A percentile compares a stretch with the other conserved stretches of the same genome.
These are phyloP conservation scores for Penaeus indicus DNA, from an alignment of 1,140 invertebrate species.

Conservation along the genomic window DNA sequence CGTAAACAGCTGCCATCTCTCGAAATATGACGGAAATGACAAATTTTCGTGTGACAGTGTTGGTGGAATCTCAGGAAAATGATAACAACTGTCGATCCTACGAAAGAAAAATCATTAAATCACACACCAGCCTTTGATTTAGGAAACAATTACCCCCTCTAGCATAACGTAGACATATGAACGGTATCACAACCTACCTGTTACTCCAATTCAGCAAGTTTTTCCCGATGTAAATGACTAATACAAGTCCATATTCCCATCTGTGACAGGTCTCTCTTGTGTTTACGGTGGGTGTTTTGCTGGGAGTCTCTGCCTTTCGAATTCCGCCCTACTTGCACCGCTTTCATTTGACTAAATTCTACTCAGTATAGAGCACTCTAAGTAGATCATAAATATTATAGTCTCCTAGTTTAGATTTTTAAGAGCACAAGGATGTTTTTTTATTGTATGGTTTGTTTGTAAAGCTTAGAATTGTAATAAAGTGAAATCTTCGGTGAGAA, in stretches of 20 bases:
- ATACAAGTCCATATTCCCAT: constrained; percentile 26
- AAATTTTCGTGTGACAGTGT: too few relatives aligned
- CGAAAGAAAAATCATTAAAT: too few relatives aligned
- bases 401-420: not conserved
- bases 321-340: not conserved
- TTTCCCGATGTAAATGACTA: not conserved
- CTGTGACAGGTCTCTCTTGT: constrained; percentile 37
- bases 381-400: not conserved
- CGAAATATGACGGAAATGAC: too few relatives aligned
- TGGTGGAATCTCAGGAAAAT: too few relatives aligned
- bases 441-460: too few relatives aligned
- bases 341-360: not conserved
- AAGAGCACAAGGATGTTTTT: not conserved
- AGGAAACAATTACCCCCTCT: not conserved
- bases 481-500: too few relatives aligned
- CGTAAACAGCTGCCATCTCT: too few relatives aligned
- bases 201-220: not conserved
- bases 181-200: not conserved
- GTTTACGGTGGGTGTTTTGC: constrained; percentile 54
- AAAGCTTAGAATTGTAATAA: too few relatives aligned
- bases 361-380: not conserved
- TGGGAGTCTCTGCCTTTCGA: constrained; percentile 36
- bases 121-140: too few relatives aligned
- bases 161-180: not conserved
- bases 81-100: too few relatives aligned